Percentiles rank a stretch among this genome's conserved stretches.
Conservation (phyloP, 2,113 vertebrate genomes). For the Scytalopus superciliaris region DNA sequence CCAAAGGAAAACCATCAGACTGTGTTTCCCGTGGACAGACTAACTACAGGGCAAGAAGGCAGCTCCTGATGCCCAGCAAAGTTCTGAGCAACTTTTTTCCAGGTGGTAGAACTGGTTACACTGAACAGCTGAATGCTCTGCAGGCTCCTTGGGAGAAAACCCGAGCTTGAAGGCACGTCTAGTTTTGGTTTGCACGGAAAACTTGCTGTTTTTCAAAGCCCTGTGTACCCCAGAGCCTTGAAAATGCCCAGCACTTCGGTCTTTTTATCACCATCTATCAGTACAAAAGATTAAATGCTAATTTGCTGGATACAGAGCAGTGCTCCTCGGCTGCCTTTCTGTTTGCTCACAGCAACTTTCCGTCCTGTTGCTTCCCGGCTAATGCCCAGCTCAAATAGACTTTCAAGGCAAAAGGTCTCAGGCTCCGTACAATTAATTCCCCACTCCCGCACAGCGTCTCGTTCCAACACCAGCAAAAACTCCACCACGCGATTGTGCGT, state of each 20-base stretch:
- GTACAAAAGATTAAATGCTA: background rate
- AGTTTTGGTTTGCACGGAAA: background rate
- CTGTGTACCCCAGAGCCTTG: background rate
- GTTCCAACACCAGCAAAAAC: background rate
- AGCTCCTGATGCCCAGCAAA: background rate
- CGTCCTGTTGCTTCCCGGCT: background rate
- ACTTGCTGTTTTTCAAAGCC: background rate
- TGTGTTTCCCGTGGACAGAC: background rate
- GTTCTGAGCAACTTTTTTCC: background rate
- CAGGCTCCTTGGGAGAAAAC: background rate
- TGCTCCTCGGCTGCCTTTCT: background rate
- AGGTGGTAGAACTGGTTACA: conserved; percentile 2
- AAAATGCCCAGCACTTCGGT: background rate
- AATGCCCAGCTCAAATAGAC: background rate
- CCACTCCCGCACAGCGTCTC: background rate
- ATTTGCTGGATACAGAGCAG: background rate
- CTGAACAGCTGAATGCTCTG: background rate
- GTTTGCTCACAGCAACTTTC: conserved; percentile 46
- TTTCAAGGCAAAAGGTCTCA: conserved; percentile 12
- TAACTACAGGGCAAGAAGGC: accelerated
- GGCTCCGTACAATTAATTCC: background rate
- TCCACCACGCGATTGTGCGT: background rate
- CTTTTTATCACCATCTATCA: background rate
- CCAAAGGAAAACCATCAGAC: background rate
- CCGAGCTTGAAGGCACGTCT: background rate